A percentile compares a stretch with the other conserved stretches of the same genome.
phyloP scores from a whole-genome alignment of 2,113 vertebrate genomes.

The Mastomys coucha region DNA sequence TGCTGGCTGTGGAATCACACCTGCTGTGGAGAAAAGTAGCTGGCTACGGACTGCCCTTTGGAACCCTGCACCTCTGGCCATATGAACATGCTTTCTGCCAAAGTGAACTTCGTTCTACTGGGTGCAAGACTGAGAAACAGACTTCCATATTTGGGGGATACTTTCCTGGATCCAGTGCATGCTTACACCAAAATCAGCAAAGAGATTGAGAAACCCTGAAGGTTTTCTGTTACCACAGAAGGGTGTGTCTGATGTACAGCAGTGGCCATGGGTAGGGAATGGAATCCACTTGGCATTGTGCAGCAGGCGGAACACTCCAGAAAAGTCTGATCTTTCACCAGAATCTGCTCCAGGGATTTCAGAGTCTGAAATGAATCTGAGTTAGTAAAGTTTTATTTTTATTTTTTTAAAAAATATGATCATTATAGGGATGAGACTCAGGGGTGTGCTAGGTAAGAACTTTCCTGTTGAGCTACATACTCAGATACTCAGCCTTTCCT shows the following conservation, averaged over 20 bases:
- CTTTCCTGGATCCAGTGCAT: fast-evolving
- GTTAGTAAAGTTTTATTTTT: background rate
- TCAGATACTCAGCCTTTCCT: background rate
- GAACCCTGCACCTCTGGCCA: fast-evolving
- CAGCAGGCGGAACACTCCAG: fast-evolving
- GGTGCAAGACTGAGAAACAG: fast-evolving
- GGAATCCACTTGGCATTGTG: fast-evolving
- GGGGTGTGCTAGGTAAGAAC: background rate
- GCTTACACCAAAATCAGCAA: too few relatives aligned
- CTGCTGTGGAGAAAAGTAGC: slow-evolving; percentile 80
- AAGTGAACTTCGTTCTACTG: fast-evolving
- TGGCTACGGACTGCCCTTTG: slow-evolving; percentile 28
- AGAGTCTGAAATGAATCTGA: background rate
- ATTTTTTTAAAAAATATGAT: background rate
- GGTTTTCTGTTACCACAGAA: fast-evolving
- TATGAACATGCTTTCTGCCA: fast-evolving
- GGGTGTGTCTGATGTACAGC: fast-evolving
- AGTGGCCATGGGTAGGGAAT: fast-evolving
- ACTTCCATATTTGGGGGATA: background rate
- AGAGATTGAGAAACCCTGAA: fast-evolving
- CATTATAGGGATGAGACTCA: too few relatives aligned
- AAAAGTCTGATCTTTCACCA: fast-evolving
- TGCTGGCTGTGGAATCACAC: background rate
- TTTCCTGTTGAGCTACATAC: too few relatives aligned
- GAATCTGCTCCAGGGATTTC: fast-evolving